A percentile compares a stretch with the other conserved stretches of the same genome.
phyloP scores from a whole-genome alignment of 2,888 invertebrate genomes.

The Ophion ellenae region DNA sequence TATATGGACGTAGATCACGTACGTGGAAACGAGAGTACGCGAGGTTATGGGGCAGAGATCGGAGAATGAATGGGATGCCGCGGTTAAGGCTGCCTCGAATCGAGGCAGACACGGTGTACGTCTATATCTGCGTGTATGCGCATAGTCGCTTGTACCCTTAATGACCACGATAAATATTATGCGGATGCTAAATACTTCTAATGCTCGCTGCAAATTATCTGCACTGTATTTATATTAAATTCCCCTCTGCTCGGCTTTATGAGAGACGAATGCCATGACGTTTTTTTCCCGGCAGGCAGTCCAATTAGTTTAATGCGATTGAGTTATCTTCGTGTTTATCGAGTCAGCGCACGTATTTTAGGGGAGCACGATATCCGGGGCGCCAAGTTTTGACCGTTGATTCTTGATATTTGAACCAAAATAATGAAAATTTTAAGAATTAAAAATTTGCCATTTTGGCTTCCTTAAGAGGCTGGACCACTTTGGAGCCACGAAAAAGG shows the following conservation, averaged over 20 bases:
- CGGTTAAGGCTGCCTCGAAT: slow-evolving; percentile 41
- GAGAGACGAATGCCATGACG: neutral
- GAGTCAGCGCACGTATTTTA: neutral
- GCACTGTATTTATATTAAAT: neutral
- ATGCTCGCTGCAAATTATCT: neutral
- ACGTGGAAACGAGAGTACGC: slow-evolving; percentile 11
- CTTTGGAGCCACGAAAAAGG: too few relatives aligned
- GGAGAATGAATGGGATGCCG: slow-evolving; percentile 19
- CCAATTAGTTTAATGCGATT: too few relatives aligned
- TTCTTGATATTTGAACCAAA: too few relatives aligned
- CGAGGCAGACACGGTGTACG: neutral
- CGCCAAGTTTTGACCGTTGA: too few relatives aligned
- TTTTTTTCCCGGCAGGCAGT: neutral
- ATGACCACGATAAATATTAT: neutral
- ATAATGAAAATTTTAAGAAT: too few relatives aligned
- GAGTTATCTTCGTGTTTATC: neutral
- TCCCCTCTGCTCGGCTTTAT: neutral
- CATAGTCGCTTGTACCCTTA: neutral
- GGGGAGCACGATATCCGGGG: too few relatives aligned
- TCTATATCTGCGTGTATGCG: neutral
- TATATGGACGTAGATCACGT: slow-evolving; percentile 16
- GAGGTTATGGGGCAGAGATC: slow-evolving; percentile 15
- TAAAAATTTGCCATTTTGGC: too few relatives aligned
- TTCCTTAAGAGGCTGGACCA: too few relatives aligned
- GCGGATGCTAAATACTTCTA: neutral